phyloP scores from a whole-genome alignment of 2,113 vertebrate species.

The Hippocampus guttulatus region DNA sequence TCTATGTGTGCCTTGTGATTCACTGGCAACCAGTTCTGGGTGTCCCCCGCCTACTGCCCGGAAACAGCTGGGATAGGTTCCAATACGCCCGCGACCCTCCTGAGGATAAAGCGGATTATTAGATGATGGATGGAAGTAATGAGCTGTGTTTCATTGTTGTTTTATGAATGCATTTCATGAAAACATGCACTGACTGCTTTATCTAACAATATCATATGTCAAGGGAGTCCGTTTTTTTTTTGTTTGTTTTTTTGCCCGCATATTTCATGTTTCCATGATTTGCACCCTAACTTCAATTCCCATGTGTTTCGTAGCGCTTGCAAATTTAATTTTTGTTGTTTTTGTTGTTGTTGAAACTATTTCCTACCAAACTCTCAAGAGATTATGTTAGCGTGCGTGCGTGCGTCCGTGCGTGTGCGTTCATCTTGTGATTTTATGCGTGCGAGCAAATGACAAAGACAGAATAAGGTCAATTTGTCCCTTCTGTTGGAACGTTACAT shows the following conservation, averaged over 20 bases:
- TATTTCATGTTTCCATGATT: no score
- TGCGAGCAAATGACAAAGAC: slow-evolving; percentile 8
- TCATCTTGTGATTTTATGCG: neutral
- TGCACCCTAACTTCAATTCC: neutral
- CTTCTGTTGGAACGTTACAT: slow-evolving; percentile 37
- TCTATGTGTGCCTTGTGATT: no score
- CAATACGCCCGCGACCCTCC: no score
- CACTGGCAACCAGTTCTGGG: no score
- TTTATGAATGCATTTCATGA: neutral
- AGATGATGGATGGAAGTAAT: no score
- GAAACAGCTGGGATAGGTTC: no score
- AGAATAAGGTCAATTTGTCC: slow-evolving; percentile 56
- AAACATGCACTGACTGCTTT: neutral
- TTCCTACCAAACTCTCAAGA: neutral
- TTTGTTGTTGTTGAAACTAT: neutral
- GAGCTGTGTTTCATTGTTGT: neutral
- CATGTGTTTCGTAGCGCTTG: neutral
- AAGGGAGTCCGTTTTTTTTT: no score
- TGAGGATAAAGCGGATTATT: no score
- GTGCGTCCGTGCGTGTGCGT: neutral
- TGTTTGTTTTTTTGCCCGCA: no score
- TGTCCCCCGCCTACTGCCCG: no score
- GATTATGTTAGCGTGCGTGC: neutral
- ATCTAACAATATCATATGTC: no score
- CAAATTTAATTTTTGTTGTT: neutral